Base-by-base conservation (phyloP, 2,113 vertebrate genomes). In the Plotosus lineatus region DNA sequence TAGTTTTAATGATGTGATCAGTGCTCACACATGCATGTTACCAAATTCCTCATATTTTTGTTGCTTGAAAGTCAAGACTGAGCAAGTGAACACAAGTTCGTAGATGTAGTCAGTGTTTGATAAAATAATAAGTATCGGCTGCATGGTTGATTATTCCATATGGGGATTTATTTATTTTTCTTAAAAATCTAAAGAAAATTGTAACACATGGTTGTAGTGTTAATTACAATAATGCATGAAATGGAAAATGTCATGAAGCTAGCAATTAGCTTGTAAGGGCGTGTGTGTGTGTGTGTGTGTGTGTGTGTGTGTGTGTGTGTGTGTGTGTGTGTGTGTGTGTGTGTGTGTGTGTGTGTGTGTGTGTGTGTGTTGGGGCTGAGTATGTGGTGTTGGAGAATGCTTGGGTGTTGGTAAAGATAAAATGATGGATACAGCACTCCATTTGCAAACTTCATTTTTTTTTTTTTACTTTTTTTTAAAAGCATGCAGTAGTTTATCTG, bases 1-100 rank as follows among this genome's bases (percentile, higher is more conserved):
- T 76, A 84, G 28, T 80, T 75, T 84, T 84, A 84, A 80, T 80
- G 78, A 84, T 76, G 78, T 84, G 48, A 58, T 75, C 82, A 83
- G 17, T 83, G 77, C 26, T 14, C 78, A 75, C 80, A 77, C 71
- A 60, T 26, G 46, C 80, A 78, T 17, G 76, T 75, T 72, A 86
- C 72, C 33, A 40, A 68, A 76, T 85, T 60, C 28, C 3, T 31
- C 11, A 68, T 68, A 74, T 76, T 8, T 31, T 71, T 76, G 50
- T 11, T 75, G 10, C 69, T n/a, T n/a, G 36, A 75, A 74, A 55
- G 48, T 63, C 58, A 72, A 48, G 75, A 79, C 38, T 36, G 46
- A 38, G 58, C 17, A 68, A 56, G 33, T 28, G 19, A 82, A 61
- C 74, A 58, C 65, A 36, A 23, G 21, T 81, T 63, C 46, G 53